Base-by-base conservation (phyloP, 2,888 invertebrate genomes). In the Saturnia japonica region DNA sequence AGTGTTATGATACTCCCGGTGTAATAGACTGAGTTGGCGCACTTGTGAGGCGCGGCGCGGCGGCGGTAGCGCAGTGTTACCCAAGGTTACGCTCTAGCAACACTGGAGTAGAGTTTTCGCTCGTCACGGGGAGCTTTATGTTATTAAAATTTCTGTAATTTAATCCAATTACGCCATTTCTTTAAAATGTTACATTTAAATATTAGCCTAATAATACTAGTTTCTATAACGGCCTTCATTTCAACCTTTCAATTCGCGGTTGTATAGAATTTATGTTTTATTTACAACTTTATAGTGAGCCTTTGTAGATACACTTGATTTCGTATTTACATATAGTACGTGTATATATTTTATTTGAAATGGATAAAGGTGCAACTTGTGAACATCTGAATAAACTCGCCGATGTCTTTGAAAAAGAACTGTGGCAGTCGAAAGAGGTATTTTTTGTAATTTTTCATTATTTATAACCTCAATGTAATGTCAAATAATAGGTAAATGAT, bases 301-400 rank as follows among this genome's bases (percentile, higher is more conserved):
- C 19, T 68, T 40, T 34, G 40, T 47, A 62, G 60, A 60, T 87
- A 80, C 82, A 87, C 77, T 86, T 79, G 76, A 81, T 80, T 86
- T 85, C 80, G 75, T 87, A 86, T 87, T 86, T 88, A 84, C 28
- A 28, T 60, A n/a, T n/a, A n/a, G n/a, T n/a, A 60, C 83, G 79
- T 86, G 82, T 75, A 79, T 81, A 77, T 78, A 79, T 85, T 77
- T 78, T 83, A 78, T 76, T 76, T 79, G 82, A 81, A 84, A 94
- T 93, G 93, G 91, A 93, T 86, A 92, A 88, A 87, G 90, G 89
- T 80, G 87, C 89, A 80, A 93, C 93, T 71, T 94, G 94, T 84
- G 93, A 94, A 74, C 94, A 94, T 82, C 85, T 94, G 68, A 93
- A 93, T 79, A 92, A 91, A 76, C 82, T 94, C 62, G 85, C 88